Evolutionary conservation across 2,888 invertebrate genomes (phyloP), one percentile per base, ranked within the genome.

Genomic region (Parnassius glacialis): DNA sequence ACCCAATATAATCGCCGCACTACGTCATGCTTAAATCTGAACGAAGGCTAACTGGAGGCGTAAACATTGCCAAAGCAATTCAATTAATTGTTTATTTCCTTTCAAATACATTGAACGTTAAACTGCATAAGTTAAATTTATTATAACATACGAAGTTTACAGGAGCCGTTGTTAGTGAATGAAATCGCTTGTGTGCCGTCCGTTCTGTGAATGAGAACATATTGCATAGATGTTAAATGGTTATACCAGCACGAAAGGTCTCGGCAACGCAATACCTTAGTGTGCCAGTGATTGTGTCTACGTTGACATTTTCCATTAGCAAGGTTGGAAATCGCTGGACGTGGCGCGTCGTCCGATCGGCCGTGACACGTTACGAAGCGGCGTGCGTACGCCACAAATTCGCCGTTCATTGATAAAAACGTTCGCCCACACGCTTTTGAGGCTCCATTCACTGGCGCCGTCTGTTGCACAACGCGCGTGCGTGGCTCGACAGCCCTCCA

Each of bases 341-440:
- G 64, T 48, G 12, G 13, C 52, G 65, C 70, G 69, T 71, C 65
- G 72, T 72, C 71, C 65, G 72, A 71, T 71, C 73, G 88, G 81
- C 90, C 90, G 79, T 90, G 90, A 90, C 90, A 64, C 59, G 59
- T 48, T 58, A 87, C 80, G 78, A 65, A 67, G 70, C 72, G 70
- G 67, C 79, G 84, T 82, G 86, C 85, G 89, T 90, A 88, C 87
- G 83, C 81, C 85, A 82, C 84, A 76, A 86, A 84, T 87, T 88
- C 78, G 87, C 85, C 80, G 87, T 89, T 85, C 91, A 91, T 91
- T 90, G 87, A 91, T 91, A 89, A 90, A 90, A 88, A 89, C 82
- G 73, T 70, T 80, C 87, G 79, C 91, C 88, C 85, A 89, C 90
- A 74, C 83, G 74, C 68, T 70, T 70, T 73, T 71, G 79, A 79